A percentile compares a stretch with the other conserved stretches of the same genome.
These are phyloP conservation scores for Uloborus diversus DNA, from an alignment of 1,140 invertebrate species.

Conservation along the genomic window DNA sequence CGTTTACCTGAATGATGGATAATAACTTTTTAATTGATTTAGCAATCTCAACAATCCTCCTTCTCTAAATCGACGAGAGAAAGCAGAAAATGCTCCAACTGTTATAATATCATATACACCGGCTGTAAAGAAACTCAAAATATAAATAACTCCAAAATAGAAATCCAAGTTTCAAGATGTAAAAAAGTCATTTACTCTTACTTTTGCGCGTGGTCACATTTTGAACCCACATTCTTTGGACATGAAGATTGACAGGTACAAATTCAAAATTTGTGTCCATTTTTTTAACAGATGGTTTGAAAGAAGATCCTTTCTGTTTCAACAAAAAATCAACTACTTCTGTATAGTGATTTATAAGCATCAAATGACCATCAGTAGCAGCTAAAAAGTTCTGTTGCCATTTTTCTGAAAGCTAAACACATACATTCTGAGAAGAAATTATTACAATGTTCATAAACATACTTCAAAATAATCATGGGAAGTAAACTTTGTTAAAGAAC, in stretches of 20 bases:
- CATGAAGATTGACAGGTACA: constrained; percentile 90
- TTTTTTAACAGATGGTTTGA: constrained; percentile 77
- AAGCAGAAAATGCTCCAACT: constrained; percentile 90
- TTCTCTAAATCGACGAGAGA: constrained; percentile 83
- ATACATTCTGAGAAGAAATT: too few species aligned
- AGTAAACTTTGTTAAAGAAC: too few species aligned
- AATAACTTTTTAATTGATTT: constrained; percentile 68
- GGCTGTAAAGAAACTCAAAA: constrained; percentile 71
- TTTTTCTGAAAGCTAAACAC: constrained; percentile 69
- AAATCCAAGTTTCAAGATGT: neutral
- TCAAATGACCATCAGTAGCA: constrained; percentile 82
- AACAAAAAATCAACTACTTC: constrained; percentile 80
- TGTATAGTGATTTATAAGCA: constrained; percentile 84
- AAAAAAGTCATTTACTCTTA: constrained; percentile 51
- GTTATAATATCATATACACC: constrained; percentile 90
- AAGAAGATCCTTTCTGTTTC: constrained; percentile 66
- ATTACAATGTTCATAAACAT: neutral
- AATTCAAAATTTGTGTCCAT: constrained; percentile 85
- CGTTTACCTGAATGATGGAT: constrained; percentile 29
- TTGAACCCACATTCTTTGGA: constrained; percentile 88
- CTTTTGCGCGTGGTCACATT: constrained; percentile 75
- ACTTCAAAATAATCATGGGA: too few species aligned
- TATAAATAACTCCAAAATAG: neutral
- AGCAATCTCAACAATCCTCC: constrained; percentile 86
- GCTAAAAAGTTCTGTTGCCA: constrained; percentile 85